phyloP scores from a whole-genome alignment of 2,113 vertebrate genomes.

The Myanophis thanlyinensis region DNA sequence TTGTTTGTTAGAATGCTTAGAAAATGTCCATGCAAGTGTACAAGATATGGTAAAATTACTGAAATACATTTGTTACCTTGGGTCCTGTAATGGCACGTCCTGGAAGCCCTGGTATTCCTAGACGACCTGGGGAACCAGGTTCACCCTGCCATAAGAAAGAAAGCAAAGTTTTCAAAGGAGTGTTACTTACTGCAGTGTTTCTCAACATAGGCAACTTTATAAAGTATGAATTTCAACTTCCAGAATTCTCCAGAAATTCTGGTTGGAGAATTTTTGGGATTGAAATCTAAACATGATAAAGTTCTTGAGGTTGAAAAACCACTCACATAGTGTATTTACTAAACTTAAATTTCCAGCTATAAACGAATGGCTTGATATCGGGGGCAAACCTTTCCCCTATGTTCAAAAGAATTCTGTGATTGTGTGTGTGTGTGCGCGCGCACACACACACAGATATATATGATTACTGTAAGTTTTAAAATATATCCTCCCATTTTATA shows the following conservation, averaged over 20 bases:
- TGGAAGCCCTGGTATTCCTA: constrained; percentile 80
- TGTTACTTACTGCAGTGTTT: not conserved
- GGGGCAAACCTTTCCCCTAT: not conserved
- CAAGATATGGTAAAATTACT: not conserved
- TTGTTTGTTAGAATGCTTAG: not conserved
- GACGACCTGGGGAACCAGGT: constrained; percentile 78
- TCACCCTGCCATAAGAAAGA: constrained; percentile 75
- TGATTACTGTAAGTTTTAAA: not conserved
- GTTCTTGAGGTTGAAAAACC: not conserved
- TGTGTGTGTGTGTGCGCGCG: too few relatives aligned
- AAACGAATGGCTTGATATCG: not conserved
- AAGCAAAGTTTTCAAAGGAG: not conserved
- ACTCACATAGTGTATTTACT: not conserved
- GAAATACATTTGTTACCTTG: constrained; percentile 75
- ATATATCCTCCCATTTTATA: not conserved
- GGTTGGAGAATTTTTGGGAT: not conserved
- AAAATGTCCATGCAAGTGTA: not conserved
- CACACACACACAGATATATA: too few relatives aligned
- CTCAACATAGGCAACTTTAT: not conserved
- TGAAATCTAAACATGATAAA: not conserved
- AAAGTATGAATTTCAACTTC: not conserved
- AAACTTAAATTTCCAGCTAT: not conserved
- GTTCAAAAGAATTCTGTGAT: not conserved
- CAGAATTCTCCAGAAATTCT: not conserved
- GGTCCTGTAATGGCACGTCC: constrained; percentile 83